phyloP scores from a whole-genome alignment of 2,797 vertebrate genomes.

The Rhincodon typus region DNA sequence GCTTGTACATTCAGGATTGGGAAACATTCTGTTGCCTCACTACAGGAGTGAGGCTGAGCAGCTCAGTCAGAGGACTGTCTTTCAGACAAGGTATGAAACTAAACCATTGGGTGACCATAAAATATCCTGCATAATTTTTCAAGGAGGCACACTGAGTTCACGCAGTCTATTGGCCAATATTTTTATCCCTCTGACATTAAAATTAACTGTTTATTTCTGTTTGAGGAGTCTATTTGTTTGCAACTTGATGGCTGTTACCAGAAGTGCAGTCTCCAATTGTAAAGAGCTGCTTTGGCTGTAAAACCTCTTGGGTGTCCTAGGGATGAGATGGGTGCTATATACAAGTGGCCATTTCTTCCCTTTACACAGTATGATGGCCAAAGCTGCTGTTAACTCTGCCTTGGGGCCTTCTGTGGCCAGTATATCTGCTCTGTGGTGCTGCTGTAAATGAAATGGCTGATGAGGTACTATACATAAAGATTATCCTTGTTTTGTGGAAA shows the following conservation, averaged over 20 bases:
- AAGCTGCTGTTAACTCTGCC: no score
- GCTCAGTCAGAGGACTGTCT: neutral
- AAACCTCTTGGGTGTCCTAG: no score
- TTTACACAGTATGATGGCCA: neutral
- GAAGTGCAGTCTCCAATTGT: neutral
- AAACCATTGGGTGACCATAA: neutral
- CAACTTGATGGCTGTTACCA: neutral
- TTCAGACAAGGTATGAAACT: neutral
- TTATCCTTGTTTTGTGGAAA: neutral
- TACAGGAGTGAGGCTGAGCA: neutral
- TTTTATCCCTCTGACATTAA: neutral
- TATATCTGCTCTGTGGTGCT: neutral
- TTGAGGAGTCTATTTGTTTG: neutral
- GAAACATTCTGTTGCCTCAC: neutral
- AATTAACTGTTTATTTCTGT: neutral
- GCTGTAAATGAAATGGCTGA: neutral
- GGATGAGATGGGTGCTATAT: neutral
- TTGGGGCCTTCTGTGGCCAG: neutral
- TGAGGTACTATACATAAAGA: neutral
- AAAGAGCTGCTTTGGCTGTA: neutral
- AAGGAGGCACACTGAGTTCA: no score
- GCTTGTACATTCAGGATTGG: neutral
- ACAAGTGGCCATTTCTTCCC: neutral
- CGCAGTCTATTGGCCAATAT: neutral
- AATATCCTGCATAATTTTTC: neutral